A percentile compares a stretch with the other conserved stretches of the same genome.
Evolutionary conservation across 2,797 vertebrate species (phyloP).

Genomic region (Bradypus variegatus): DNA sequence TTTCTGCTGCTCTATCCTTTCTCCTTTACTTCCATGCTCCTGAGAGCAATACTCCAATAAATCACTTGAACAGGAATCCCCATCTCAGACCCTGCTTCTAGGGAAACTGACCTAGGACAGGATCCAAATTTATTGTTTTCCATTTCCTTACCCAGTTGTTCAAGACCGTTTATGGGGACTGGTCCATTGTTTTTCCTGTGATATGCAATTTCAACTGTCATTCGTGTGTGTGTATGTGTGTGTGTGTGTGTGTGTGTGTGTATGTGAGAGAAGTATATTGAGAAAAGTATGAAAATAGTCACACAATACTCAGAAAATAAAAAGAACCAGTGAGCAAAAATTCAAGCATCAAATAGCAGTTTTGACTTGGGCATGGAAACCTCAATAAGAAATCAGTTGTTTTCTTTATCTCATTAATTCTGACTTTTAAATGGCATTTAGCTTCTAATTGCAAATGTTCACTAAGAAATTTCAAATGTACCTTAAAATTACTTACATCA

Average conservation of each 20-base stretch:
- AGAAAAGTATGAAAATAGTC: neutral
- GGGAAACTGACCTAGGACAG: neutral
- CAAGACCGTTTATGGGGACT: neutral
- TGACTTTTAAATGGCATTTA: constrained; percentile 18
- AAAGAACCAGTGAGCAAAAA: neutral
- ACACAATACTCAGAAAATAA: neutral
- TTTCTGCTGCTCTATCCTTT: neutral
- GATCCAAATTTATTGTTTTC: neutral
- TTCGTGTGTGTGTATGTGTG: too few relatives aligned
- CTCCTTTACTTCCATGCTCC: neutral
- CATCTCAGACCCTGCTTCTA: neutral
- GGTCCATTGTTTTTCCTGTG: neutral
- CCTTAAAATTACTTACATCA: constrained; percentile 32
- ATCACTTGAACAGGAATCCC: neutral
- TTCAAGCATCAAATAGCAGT: neutral
- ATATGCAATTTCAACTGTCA: neutral
- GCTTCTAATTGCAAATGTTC: neutral
- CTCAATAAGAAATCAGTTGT: constrained; percentile 6
- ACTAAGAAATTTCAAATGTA: constrained; percentile 1
- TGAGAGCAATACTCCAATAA: neutral
- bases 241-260: too few relatives aligned
- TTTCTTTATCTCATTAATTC: neutral
- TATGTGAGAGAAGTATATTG: neutral
- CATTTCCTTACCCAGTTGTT: neutral
- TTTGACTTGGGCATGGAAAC: neutral